phyloP scores from a whole-genome alignment of 2,797 vertebrate species.

The Manis crassicaudata region DNA sequence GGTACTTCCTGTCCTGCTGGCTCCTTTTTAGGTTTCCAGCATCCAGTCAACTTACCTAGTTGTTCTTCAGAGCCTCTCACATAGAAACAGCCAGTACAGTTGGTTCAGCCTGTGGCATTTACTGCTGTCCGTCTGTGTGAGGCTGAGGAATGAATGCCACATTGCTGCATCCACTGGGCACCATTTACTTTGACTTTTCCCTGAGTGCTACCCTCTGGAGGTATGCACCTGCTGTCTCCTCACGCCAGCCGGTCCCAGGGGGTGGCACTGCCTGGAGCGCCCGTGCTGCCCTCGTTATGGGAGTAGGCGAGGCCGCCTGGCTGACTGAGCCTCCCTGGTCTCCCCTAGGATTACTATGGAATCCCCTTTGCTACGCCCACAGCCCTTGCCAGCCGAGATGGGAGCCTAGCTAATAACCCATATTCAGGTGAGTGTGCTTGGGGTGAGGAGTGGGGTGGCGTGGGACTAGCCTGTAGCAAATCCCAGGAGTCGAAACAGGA shows the following conservation, averaged over 20 bases:
- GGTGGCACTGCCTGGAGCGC: neutral
- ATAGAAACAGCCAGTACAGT: neutral
- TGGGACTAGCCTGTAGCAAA: neutral
- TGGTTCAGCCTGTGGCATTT: neutral
- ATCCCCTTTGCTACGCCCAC: conserved; percentile 97
- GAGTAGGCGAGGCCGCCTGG: neutral
- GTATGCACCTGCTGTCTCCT: neutral
- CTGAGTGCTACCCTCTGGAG: neutral
- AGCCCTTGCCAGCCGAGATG: conserved; percentile 94
- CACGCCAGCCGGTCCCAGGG: neutral
- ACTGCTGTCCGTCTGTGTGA: neutral
- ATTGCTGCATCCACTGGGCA: too few species aligned
- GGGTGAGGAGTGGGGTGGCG: neutral
- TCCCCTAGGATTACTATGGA: conserved; percentile 96
- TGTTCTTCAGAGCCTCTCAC: neutral
- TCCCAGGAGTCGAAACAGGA: neutral
- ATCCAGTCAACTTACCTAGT: neutral
- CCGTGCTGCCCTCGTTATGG: neutral
- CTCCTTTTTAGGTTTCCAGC: neutral
- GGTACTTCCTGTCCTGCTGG: neutral
- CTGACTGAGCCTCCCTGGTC: conserved; percentile 10
- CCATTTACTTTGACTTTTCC: neutral
- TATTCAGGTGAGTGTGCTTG: conserved; percentile 92
- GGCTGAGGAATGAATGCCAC: too few species aligned
- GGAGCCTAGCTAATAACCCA: conserved; percentile 93